phyloP scores from a whole-genome alignment of 2,113 vertebrate species.

The Lontra canadensis region DNA sequence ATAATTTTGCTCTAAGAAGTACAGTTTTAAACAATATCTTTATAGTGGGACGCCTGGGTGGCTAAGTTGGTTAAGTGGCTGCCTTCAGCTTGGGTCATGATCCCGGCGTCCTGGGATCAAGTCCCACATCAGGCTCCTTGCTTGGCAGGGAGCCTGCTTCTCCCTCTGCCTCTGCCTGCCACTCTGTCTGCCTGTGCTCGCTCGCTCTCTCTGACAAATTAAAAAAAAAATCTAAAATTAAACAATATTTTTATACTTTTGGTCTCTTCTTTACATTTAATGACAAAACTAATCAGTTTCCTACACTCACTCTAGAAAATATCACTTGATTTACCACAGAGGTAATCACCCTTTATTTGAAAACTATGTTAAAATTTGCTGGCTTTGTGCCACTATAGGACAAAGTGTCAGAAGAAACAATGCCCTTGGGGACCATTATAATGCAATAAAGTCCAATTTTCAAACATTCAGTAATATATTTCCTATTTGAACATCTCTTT shows the following conservation, averaged over 20 bases:
- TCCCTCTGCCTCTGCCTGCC: too few relatives aligned
- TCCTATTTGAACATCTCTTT: conserved; percentile 1
- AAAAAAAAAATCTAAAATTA: not conserved
- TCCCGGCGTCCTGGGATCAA: too few relatives aligned
- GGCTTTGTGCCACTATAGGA: not conserved
- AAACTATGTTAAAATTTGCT: not conserved
- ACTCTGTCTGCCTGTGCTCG: too few relatives aligned
- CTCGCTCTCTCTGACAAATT: too few relatives aligned
- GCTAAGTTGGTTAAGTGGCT: too few relatives aligned
- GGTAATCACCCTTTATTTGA: not conserved
- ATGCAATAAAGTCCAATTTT: not conserved
- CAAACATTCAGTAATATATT: not conserved
- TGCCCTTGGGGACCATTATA: not conserved
- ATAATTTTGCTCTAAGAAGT: not conserved
- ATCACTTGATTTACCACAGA: not conserved
- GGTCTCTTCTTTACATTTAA: not conserved
- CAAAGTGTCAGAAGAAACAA: not conserved
- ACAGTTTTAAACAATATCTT: not conserved
- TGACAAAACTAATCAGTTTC: not conserved
- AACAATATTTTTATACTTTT: not conserved
- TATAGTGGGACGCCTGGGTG: not conserved
- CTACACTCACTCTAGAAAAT: not conserved
- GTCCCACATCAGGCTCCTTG: too few relatives aligned
- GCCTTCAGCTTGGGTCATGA: too few relatives aligned
- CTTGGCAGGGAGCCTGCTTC: too few relatives aligned